Conservation (phyloP, 2,113 vertebrate genomes). For the Daboia siamensis region DNA sequence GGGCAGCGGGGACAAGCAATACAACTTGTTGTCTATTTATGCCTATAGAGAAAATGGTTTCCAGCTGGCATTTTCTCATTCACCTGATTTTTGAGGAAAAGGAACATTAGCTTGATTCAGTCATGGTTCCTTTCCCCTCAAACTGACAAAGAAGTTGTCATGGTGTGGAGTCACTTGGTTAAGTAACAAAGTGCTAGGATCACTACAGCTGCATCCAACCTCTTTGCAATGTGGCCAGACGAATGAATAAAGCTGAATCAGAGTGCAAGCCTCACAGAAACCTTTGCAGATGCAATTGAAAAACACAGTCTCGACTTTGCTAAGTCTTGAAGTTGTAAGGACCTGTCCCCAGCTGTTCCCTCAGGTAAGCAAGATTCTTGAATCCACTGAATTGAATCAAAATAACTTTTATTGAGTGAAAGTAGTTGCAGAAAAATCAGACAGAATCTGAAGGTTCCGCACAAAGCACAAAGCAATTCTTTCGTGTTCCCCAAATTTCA, state of each 20-base stretch:
- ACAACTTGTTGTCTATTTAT: background rate
- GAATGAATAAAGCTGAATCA: background rate
- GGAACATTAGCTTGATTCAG: background rate
- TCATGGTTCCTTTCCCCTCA: background rate
- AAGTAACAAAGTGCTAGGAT: background rate
- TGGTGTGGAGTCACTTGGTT: background rate
- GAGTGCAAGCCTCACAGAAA: background rate
- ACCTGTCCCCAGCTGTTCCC: too few relatives aligned
- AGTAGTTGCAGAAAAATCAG: too few relatives aligned
- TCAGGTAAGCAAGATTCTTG: too few relatives aligned
- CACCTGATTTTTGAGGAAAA: background rate
- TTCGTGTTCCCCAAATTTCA: too few relatives aligned
- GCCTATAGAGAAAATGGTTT: background rate
- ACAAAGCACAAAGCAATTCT: too few relatives aligned
- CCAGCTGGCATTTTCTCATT: background rate
- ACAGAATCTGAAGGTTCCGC: too few relatives aligned
- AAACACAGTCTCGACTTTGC: background rate
- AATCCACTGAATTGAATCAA: too few relatives aligned
- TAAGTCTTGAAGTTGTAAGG: too few relatives aligned
- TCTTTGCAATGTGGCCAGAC: background rate
- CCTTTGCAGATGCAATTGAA: background rate
- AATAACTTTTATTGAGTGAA: too few relatives aligned
- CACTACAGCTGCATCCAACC: background rate
- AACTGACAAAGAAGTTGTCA: background rate
- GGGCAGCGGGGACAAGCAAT: background rate